Percentiles rank a stretch among this genome's conserved stretches.
Conservation (phyloP, 2,113 vertebrate genomes). For the Calypte anna region DNA sequence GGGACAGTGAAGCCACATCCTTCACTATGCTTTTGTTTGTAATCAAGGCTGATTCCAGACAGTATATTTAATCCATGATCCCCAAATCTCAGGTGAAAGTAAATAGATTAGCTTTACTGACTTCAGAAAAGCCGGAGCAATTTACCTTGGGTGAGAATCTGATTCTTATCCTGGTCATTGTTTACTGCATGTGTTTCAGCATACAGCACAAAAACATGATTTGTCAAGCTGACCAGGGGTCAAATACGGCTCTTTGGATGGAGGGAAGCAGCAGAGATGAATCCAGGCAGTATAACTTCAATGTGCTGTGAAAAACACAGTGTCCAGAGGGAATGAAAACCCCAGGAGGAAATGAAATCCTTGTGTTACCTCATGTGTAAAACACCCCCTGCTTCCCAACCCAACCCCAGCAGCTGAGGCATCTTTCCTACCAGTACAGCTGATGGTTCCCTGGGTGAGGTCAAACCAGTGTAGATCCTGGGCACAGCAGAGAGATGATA, state of each 20-base stretch:
- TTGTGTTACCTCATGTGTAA: background rate
- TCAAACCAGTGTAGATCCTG: background rate
- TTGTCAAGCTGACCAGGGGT: background rate
- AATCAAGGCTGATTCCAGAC: conserved; percentile 27
- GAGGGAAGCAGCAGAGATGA: background rate
- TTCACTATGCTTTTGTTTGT: conserved; percentile 9
- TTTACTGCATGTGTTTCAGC: background rate
- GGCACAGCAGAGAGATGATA: background rate
- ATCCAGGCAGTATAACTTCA: background rate
- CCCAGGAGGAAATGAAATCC: background rate
- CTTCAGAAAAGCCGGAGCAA: conserved; percentile 1
- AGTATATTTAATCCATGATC: conserved; percentile 24
- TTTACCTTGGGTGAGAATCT: background rate
- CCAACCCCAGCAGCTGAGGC: background rate
- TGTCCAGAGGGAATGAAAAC: background rate
- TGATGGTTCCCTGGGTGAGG: background rate
- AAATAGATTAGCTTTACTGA: conserved; percentile 52
- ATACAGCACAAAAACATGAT: background rate
- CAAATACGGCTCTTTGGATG: background rate
- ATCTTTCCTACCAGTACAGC: background rate
- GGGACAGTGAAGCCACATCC: background rate
- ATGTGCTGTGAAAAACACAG: background rate
- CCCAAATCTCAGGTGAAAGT: conserved; percentile 29
- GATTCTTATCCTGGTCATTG: background rate
- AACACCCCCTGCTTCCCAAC: background rate